Evolutionary conservation across 2,113 vertebrate species (phyloP).

Genomic region (Caranx melampygus): DNA sequence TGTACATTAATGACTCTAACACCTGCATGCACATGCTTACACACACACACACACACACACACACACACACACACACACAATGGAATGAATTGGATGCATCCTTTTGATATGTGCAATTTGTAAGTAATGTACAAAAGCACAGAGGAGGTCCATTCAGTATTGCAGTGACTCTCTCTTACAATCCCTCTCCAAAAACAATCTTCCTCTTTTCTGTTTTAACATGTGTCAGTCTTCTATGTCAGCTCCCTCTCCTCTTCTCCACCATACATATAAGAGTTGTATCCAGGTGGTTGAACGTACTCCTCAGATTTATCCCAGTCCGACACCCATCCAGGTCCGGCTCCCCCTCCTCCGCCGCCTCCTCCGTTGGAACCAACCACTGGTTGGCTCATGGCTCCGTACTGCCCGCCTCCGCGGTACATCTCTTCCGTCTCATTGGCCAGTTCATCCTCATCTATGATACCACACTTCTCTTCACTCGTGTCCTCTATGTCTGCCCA

Average conservation of each 20-base stretch:
- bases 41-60: conserved; percentile 33
- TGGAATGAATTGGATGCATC: conserved; percentile 47
- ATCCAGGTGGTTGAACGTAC: conserved; percentile 93
- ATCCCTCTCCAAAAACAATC: conserved; percentile 50
- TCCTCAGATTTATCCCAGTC: conserved; percentile 98
- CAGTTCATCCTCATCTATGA: conserved; percentile 97
- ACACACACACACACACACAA: conserved; percentile 15
- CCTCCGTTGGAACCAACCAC: conserved; percentile 78
- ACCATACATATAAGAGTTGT: conserved; percentile 88
- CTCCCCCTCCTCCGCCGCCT: conserved; percentile 62
- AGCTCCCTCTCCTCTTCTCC: conserved; percentile 83
- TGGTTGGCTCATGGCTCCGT: conserved; percentile 90
- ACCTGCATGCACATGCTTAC: conserved; percentile 33
- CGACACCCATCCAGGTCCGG: conserved; percentile 88
- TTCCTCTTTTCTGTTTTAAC: conserved; percentile 35
- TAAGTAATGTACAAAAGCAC: conserved; percentile 61
- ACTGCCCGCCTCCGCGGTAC: conserved; percentile 91
- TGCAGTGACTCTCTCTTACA: conserved; percentile 49
- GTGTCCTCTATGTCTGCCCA: conserved; percentile 98
- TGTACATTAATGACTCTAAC: conserved; percentile 23
- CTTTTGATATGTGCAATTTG: conserved; percentile 53
- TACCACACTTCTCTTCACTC: conserved; percentile 98
- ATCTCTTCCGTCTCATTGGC: conserved; percentile 97
- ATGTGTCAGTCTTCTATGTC: conserved; percentile 68
- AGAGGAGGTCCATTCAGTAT: conserved; percentile 49